Percentiles rank a stretch among this genome's conserved stretches.
Evolutionary conservation across 1,140 invertebrate species (phyloP).

Genomic region (Sitophilus oryzae): DNA sequence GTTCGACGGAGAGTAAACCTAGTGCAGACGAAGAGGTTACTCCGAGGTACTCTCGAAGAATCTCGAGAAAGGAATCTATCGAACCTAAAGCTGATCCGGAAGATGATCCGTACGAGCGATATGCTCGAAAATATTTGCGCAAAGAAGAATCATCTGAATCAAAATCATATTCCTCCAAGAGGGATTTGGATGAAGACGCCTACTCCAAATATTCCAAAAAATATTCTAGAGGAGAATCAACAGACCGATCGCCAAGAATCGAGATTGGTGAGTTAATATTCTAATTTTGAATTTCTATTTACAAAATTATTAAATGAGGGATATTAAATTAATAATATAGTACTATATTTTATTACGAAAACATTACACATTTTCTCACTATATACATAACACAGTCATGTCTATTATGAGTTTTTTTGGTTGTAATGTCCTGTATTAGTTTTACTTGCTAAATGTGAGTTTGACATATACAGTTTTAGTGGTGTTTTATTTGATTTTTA

Average conservation of each 20-base stretch:
- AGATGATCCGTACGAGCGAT: slow-evolving; percentile 30
- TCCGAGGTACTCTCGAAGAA: slow-evolving; percentile 50
- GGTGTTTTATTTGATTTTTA: too few species aligned
- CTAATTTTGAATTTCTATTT: background rate
- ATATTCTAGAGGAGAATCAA: slow-evolving; percentile 13
- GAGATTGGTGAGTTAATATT: slow-evolving; percentile 2
- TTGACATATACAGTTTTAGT: too few species aligned
- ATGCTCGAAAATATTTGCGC: slow-evolving; percentile 32
- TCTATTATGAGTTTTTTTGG: too few species aligned
- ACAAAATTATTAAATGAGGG: too few species aligned
- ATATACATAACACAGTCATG: too few species aligned
- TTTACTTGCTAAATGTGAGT: too few species aligned
- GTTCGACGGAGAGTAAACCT: slow-evolving; percentile 37
- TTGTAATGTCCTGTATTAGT: too few species aligned
- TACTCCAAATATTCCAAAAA: slow-evolving; percentile 29
- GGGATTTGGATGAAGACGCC: slow-evolving; percentile 28
- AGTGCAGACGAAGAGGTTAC: slow-evolving; percentile 52
- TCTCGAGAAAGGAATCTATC: slow-evolving; percentile 42
- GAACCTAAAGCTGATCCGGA: slow-evolving; percentile 23
- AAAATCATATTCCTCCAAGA: background rate
- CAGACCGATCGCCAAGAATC: slow-evolving; percentile 19
- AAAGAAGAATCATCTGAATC: slow-evolving; percentile 17
- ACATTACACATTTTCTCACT: too few species aligned
- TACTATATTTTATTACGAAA: too few species aligned
- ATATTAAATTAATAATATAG: too few species aligned